These are phyloP conservation scores for Meloidogyne exigua DNA, from an alignment of 1,140 invertebrate species.

Conservation along the genomic window DNA sequence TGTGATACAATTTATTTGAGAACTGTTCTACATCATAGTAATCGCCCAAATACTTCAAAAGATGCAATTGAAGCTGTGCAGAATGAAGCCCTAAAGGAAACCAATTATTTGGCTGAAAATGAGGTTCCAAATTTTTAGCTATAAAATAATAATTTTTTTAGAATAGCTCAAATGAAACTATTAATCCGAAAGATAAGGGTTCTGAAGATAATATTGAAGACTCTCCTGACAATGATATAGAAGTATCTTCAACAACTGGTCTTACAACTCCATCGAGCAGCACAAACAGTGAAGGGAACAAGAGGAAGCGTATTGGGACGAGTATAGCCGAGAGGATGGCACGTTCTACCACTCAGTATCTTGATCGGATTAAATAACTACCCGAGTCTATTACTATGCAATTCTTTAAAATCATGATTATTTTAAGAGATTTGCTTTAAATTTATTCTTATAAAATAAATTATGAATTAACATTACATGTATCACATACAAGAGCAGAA, in stretches of 20 bases:
- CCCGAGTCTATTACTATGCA: not conserved
- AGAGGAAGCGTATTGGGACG: not conserved
- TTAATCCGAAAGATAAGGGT: not conserved
- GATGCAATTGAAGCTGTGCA: not conserved
- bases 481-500: not conserved
- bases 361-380: not conserved
- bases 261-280: not conserved
- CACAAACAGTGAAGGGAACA: not conserved
- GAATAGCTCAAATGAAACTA: not conserved
- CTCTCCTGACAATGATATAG: not conserved
- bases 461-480: not conserved
- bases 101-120: not conserved
- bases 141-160: not conserved
- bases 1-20: conserved; percentile 19
- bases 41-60: not conserved
- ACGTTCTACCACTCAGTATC: not conserved
- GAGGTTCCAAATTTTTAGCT: not conserved
- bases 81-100: not conserved
- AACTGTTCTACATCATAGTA: conserved; percentile 6
- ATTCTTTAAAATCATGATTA: too few species aligned
- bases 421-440: not conserved
- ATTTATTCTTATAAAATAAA: not conserved
- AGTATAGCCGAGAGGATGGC: not conserved
- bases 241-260: not conserved
- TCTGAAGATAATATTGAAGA: not conserved